Evolutionary conservation across 2,888 invertebrate genomes (phyloP).

Genomic region (Hybos culiciformis): DNA sequence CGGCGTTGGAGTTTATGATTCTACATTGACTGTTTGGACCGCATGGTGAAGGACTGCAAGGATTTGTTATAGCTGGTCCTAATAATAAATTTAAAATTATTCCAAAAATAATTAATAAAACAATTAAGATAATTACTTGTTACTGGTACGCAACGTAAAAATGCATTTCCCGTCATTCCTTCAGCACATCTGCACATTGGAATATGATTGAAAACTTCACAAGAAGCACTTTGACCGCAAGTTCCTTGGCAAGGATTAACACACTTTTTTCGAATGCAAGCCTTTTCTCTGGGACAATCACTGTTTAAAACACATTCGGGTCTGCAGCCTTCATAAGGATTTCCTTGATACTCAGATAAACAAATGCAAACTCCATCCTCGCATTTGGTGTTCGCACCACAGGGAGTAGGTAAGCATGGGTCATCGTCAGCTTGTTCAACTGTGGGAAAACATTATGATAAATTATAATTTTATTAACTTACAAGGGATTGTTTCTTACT

Average conservation of each 20-base stretch:
- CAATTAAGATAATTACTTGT: conserved; percentile 14
- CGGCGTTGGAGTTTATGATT: conserved; percentile 44
- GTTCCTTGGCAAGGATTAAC: conserved; percentile 69
- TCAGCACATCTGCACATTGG: conserved; percentile 49
- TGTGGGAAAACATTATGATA: conserved; percentile 16
- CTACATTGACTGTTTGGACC: conserved; percentile 59
- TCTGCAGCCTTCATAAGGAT: conserved; percentile 60
- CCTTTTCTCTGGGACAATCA: conserved; percentile 69
- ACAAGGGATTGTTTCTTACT: conserved; percentile 15
- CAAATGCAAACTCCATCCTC: conserved; percentile 44
- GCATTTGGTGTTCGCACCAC: conserved; percentile 55
- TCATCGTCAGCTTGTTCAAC: conserved; percentile 31
- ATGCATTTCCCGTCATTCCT: conserved; percentile 52
- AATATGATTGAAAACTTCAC: conserved; percentile 57
- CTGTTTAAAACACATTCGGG: conserved; percentile 79
- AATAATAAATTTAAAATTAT: not conserved
- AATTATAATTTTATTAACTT: not conserved
- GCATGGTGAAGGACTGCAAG: conserved; percentile 65
- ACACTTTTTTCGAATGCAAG: conserved; percentile 71
- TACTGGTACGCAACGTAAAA: conserved; percentile 38
- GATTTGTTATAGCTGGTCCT: conserved; percentile 33
- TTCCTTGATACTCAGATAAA: conserved; percentile 54
- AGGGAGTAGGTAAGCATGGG: conserved; percentile 58
- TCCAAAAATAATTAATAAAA: not conserved
- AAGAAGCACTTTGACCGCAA: conserved; percentile 69